A percentile compares a stretch with the other conserved stretches of the same genome.
These are phyloP conservation scores for Antennarius striatus DNA, from an alignment of 2,113 vertebrate genomes.

Conservation along the genomic window DNA sequence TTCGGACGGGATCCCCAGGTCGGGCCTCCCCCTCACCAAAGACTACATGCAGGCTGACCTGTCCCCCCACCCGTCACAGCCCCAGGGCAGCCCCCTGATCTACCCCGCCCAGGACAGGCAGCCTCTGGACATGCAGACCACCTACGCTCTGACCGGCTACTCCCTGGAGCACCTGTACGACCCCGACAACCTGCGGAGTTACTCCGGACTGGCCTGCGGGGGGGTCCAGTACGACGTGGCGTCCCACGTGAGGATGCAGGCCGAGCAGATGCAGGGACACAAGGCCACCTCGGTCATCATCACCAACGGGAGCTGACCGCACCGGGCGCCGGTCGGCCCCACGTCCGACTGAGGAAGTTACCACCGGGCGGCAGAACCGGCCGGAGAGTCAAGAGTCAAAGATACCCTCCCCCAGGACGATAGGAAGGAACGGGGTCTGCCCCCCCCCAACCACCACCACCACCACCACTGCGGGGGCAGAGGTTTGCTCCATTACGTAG, in stretches of 20 bases:
- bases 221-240: slow-evolving; percentile 92
- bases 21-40: slow-evolving; percentile 90
- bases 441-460: too few species aligned
- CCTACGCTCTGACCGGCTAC: slow-evolving; percentile 96
- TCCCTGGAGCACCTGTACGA: slow-evolving; percentile 97
- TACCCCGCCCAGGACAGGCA: slow-evolving; percentile 81
- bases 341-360: slow-evolving; percentile 45
- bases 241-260: slow-evolving; percentile 96
- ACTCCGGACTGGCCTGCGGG: slow-evolving; percentile 85
- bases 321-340: slow-evolving; percentile 31
- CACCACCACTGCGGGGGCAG: background rate
- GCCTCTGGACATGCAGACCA: slow-evolving; percentile 91
- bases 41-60: slow-evolving; percentile 93
- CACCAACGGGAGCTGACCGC: slow-evolving; percentile 96
- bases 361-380: background rate
- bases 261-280: slow-evolving; percentile 94
- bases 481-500: slow-evolving; percentile 41
- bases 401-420: background rate
- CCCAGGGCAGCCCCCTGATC: slow-evolving; percentile 82
- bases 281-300: slow-evolving; percentile 99
- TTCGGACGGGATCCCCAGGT: slow-evolving; percentile 73
- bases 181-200: slow-evolving; percentile 91
- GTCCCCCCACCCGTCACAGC: slow-evolving; percentile 87
- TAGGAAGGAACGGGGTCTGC: slow-evolving; percentile 4
- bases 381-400: background rate